Evolutionary conservation across 2,888 invertebrate genomes (phyloP).

Genomic region (Pristionchus maxplancki): DNA sequence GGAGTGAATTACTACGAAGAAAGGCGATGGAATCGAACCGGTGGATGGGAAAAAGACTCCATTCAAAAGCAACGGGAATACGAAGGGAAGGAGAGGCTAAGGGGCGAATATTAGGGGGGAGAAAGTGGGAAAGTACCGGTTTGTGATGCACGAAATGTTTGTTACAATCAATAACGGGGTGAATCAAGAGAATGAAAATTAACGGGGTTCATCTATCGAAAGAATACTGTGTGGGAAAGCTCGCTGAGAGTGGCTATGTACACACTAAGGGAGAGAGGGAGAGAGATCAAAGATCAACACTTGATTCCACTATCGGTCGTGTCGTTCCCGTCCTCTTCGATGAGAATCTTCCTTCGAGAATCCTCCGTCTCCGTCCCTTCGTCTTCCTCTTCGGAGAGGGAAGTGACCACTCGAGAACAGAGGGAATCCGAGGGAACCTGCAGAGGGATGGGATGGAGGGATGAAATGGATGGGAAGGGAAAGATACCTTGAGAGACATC

Average conservation of each 20-base stretch:
- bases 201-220: background rate
- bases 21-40: constrained; percentile 27
- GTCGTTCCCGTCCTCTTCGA: constrained; percentile 65
- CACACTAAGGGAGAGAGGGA: constrained; percentile 5
- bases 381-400: constrained; percentile 44
- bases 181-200: background rate
- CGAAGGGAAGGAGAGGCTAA: background rate
- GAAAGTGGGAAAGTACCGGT: constrained; percentile 48
- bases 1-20: constrained; percentile 36
- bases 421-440: background rate
- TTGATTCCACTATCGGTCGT: constrained; percentile 65
- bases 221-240: constrained; percentile 27
- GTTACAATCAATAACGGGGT: constrained; percentile 7
- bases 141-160: constrained; percentile 42
- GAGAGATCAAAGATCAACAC: constrained; percentile 17
- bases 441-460: background rate
- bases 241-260: constrained; percentile 33
- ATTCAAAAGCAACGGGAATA: constrained; percentile 25
- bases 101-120: constrained; percentile 38
- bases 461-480: too few species aligned
- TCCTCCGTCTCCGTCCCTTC: constrained; percentile 51
- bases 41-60: background rate
- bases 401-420: background rate
- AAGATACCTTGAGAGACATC: constrained; percentile 63
- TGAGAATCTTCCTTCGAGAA: constrained; percentile 31